Percentiles rank a stretch among this genome's conserved stretches.
Evolutionary conservation across 2,797 vertebrate genomes (phyloP).

Genomic region (Malacoraja senta): DNA sequence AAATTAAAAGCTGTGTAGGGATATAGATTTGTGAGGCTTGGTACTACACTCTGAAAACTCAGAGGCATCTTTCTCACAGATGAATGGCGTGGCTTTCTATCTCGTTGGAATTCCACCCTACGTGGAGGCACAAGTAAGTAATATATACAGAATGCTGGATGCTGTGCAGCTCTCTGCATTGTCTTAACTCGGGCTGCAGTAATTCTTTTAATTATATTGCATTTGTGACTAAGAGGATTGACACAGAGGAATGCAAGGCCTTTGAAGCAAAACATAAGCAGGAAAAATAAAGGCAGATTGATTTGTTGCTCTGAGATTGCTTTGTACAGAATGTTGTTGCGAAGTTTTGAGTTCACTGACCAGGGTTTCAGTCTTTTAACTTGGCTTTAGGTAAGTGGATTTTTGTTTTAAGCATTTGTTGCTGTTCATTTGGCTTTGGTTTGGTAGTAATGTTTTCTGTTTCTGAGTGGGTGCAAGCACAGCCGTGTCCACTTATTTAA

Average conservation of each 20-base stretch:
- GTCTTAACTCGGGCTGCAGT: constrained; percentile 13
- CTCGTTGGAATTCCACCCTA: constrained; percentile 94
- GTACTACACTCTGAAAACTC: constrained; percentile 20
- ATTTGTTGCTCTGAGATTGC: not conserved
- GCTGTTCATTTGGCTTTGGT: not conserved
- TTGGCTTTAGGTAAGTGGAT: not conserved
- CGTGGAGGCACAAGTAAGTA: constrained; percentile 72
- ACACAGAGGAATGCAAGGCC: constrained; percentile 6
- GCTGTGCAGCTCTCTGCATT: not conserved
- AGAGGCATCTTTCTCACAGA: constrained; percentile 60
- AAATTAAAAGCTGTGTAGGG: constrained; percentile 12
- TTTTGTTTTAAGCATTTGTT: not conserved
- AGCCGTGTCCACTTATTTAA: constrained; percentile 13
- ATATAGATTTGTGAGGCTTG: constrained; percentile 9
- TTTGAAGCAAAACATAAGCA: constrained; percentile 13
- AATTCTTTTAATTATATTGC: constrained; percentile 35
- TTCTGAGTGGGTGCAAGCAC: constrained; percentile 10
- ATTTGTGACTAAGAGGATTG: constrained; percentile 37
- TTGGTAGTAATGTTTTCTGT: not conserved
- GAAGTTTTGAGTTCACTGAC: not conserved
- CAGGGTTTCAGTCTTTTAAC: not conserved
- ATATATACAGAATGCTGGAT: not conserved
- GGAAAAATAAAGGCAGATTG: not conserved
- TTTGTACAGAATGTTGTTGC: not conserved
- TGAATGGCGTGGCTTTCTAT: constrained; percentile 99